phyloP scores from a whole-genome alignment of 2,888 invertebrate species.

The Teleogryllus oceanicus region DNA sequence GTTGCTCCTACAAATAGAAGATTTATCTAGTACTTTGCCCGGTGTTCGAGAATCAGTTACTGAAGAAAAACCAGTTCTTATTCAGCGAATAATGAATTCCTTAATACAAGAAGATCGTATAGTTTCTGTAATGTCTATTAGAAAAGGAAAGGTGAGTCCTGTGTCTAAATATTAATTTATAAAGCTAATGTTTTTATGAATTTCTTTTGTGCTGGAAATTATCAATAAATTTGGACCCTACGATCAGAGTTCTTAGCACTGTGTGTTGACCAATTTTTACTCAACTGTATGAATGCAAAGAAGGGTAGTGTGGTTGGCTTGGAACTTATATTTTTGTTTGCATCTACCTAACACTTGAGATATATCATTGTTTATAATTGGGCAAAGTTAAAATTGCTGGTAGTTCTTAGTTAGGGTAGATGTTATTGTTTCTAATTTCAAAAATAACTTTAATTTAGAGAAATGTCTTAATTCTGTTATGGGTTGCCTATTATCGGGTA shows the following conservation, averaged over 20 bases:
- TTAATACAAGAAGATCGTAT: constrained; percentile 67
- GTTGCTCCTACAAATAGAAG: constrained; percentile 76
- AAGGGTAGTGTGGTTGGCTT: no score
- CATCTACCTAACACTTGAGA: no score
- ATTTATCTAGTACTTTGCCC: constrained; percentile 75
- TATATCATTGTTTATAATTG: no score
- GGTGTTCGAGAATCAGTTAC: constrained; percentile 48
- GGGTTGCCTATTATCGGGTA: no score
- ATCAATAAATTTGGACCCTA: no score
- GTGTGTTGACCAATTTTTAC: not conserved
- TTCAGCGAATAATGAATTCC: constrained; percentile 62
- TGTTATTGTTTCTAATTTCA: no score
- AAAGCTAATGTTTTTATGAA: not conserved
- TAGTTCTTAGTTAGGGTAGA: no score
- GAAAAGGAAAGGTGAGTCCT: constrained; percentile 72
- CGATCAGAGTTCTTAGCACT: no score
- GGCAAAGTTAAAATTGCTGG: no score
- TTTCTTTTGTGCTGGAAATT: not conserved
- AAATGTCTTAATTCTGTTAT: no score
- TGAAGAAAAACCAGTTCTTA: constrained; percentile 60
- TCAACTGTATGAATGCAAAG: not conserved
- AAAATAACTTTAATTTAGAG: no score
- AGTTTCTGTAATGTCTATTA: constrained; percentile 67
- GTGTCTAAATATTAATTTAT: not conserved
- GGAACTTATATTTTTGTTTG: no score